Conservation (phyloP, 1,140 invertebrate species). For the Whitmania pigra region DNA sequence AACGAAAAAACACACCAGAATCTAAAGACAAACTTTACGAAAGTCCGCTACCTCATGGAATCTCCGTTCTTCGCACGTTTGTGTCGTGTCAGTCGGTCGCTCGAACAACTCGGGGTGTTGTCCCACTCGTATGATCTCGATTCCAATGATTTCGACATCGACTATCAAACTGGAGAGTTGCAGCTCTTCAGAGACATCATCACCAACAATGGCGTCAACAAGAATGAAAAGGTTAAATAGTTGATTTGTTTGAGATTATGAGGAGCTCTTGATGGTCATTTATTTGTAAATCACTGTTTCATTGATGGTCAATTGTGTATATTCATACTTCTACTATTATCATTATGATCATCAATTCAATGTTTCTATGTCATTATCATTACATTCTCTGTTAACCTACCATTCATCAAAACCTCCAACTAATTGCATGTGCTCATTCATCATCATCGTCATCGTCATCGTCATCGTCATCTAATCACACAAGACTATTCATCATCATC, state of each 20-base stretch:
- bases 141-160: not conserved
- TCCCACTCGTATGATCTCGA: not conserved
- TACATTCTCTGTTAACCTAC: no score
- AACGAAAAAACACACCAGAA: not conserved
- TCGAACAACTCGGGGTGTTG: not conserved
- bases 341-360: not conserved
- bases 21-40: not conserved
- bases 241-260: not conserved
- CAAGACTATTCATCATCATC: no score
- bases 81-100: not conserved
- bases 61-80: constrained; percentile 1
- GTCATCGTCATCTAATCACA: no score
- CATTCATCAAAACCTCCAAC: no score
- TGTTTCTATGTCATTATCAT: not conserved
- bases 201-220: no score
- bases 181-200: not conserved
- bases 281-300: not conserved
- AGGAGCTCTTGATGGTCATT: not conserved
- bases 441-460: no score
- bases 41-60: not conserved
- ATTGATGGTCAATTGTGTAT: not conserved
- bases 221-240: not conserved
- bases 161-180: not conserved
- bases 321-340: not conserved
- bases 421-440: no score